These are phyloP conservation scores for Phyllostomus hastatus DNA, from an alignment of 2,113 vertebrate species.

Conservation along the genomic window DNA sequence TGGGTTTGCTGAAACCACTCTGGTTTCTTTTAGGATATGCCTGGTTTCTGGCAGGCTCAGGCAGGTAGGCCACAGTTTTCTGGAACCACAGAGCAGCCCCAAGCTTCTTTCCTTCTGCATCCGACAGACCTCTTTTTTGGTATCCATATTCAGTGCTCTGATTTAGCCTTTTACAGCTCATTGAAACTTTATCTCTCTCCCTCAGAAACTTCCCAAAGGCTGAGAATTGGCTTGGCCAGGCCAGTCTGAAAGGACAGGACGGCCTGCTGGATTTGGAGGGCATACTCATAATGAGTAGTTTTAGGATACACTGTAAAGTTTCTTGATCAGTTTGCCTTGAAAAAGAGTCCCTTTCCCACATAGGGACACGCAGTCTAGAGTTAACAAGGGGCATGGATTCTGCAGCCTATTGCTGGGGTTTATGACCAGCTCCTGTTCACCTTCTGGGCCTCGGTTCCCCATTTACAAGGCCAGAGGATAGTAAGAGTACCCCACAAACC, in stretches of 20 bases:
- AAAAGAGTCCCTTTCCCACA: background rate
- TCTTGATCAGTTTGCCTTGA: background rate
- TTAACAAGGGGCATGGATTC: background rate
- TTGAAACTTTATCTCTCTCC: background rate
- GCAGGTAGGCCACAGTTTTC: background rate
- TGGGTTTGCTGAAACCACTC: background rate
- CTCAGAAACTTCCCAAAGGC: background rate
- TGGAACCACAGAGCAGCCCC: background rate
- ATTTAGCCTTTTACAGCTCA: background rate
- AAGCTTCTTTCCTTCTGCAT: background rate
- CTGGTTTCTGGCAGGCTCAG: background rate
- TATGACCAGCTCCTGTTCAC: background rate
- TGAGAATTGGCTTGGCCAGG: background rate
- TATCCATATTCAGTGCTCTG: background rate
- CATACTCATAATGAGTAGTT: background rate
- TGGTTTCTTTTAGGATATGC: background rate
- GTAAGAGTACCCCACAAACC: background rate
- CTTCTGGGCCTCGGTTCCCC: background rate
- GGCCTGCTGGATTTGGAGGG: background rate
- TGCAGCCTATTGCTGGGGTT: background rate
- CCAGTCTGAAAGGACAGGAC: background rate
- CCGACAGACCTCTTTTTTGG: background rate
- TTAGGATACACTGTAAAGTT: background rate
- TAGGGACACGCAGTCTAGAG: background rate
- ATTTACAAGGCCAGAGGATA: background rate